Base-by-base conservation (phyloP, 2,797 vertebrate genomes). In the Macrochelys suwanniensis region DNA sequence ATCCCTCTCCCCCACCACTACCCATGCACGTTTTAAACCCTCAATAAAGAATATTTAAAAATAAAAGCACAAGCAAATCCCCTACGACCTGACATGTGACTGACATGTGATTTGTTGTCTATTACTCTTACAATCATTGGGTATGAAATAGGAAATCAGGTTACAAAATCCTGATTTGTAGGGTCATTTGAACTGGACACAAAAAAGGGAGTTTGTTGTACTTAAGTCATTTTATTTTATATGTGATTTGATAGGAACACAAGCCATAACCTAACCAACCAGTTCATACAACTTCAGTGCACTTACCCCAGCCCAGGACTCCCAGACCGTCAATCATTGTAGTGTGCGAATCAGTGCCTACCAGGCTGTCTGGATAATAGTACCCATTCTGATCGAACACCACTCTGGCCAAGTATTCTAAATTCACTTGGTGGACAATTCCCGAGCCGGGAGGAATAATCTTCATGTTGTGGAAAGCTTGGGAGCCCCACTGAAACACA, bases 271-370 rank as follows among this genome's bases (percentile, higher is more conserved):
- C n/a, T 33, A 33, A n/a, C 26, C 31, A 77, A 76, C 7, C 78
- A 86, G 80, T 7, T 49, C 45, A n/a, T 0, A 0, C 50, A 3
- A 42, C 0, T 0, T 11, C 86, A 87, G n/a, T 80, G 85, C 33
- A 97, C 99, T 97, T 97, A 99, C 99, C 99, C 99, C 99, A 99
- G 90, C 99, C 99, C 25, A 99, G 99, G 47, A 99, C 98, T 3
- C 99, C 99, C 93, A 99, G 98, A 47, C 99, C 99, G 16, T 99
- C 98, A 2, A 99, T 99, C 99, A 99, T 99, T 85, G 99, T 99
- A 47, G 99, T 99, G 98, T 99, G 99, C 0, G 99, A 99, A 97
- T 99, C 99, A 0, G 99, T 99, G 97, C 99, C 99, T 97, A 99
- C 99, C 42, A 99, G 98, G 15, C 99, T 99, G 97, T 99, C 99